Conservation (phyloP, 1,140 invertebrate species). For the Cherax quadricarinatus region DNA sequence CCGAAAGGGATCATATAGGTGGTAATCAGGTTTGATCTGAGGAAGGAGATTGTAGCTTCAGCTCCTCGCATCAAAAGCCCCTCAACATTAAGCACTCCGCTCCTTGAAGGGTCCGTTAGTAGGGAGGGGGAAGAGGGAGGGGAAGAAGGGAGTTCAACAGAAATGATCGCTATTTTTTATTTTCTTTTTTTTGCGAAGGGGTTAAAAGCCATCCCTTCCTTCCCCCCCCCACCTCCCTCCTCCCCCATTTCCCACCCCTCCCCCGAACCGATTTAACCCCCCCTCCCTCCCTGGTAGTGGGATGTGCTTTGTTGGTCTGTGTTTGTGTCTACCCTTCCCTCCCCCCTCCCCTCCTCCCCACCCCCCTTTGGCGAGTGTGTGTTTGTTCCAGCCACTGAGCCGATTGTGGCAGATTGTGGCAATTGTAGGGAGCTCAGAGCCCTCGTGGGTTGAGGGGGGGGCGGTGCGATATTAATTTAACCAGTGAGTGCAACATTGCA, state of each 20-base stretch:
- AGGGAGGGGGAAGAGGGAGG: constrained; percentile 8
- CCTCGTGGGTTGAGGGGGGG: background rate
- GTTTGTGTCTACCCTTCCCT: constrained; percentile 41
- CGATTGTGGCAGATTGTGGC: constrained; percentile 63
- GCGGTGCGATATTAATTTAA: background rate
- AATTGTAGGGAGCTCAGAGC: constrained; percentile 15
- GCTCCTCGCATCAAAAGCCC: no score
- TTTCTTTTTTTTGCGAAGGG: constrained; percentile 42
- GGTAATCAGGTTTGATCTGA: no score
- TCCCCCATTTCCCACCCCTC: background rate
- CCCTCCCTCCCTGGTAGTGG: background rate
- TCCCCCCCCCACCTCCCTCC: no score
- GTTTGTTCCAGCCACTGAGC: constrained; percentile 61
- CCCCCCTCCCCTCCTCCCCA: no score
- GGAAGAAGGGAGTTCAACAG: no score
- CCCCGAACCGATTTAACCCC: constrained; percentile 49
- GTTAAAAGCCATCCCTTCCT: constrained; percentile 25
- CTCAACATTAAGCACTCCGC: background rate
- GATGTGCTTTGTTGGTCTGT: constrained; percentile 46
- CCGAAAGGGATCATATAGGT: no score
- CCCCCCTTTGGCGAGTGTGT: constrained; percentile 23
- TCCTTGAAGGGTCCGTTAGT: background rate
- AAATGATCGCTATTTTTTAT: background rate
- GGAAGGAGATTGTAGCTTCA: no score
- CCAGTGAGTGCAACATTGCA: background rate